phyloP scores from a whole-genome alignment of 2,888 invertebrate species.

The Rotaria socialis region DNA sequence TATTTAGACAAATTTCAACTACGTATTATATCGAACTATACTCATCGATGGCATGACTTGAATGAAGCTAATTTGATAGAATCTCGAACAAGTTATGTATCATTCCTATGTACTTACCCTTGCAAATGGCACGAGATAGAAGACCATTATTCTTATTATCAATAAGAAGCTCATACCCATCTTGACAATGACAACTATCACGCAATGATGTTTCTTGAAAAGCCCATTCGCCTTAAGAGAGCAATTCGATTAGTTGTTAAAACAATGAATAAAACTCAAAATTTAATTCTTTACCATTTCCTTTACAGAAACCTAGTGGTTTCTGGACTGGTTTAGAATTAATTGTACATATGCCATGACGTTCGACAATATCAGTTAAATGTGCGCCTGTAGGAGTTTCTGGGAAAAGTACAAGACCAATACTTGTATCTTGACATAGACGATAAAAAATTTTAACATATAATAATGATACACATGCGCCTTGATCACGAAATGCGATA shows the following conservation, averaged over 20 bases:
- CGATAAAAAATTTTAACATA: slow-evolving; percentile 40
- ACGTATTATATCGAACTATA: not conserved
- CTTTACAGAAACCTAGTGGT: slow-evolving; percentile 43
- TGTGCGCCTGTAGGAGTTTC: slow-evolving; percentile 42
- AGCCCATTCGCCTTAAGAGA: not conserved
- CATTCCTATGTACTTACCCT: not conserved
- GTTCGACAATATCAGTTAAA: slow-evolving; percentile 42
- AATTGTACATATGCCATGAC: slow-evolving; percentile 35
- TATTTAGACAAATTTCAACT: slow-evolving; percentile 20
- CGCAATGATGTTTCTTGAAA: slow-evolving; percentile 17
- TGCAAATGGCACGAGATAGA: slow-evolving; percentile 5
- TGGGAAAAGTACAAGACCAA: slow-evolving; percentile 37
- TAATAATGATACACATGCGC: slow-evolving; percentile 43
- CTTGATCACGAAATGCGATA: slow-evolving; percentile 45
- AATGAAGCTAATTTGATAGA: slow-evolving; percentile 23
- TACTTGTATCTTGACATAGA: slow-evolving; percentile 22
- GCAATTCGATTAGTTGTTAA: not conserved
- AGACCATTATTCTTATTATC: slow-evolving; percentile 15
- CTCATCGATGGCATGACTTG: not conserved
- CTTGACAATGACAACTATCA: slow-evolving; percentile 27
- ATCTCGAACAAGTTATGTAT: not conserved
- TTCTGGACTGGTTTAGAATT: slow-evolving; percentile 38
- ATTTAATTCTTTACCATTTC: slow-evolving; percentile 28
- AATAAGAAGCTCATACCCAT: not conserved
- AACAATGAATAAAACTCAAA: not conserved